Evolutionary conservation across 2,797 vertebrate genomes (phyloP), one percentile per base, ranked within the genome.

Genomic region (Gymnothorax javanicus): DNA sequence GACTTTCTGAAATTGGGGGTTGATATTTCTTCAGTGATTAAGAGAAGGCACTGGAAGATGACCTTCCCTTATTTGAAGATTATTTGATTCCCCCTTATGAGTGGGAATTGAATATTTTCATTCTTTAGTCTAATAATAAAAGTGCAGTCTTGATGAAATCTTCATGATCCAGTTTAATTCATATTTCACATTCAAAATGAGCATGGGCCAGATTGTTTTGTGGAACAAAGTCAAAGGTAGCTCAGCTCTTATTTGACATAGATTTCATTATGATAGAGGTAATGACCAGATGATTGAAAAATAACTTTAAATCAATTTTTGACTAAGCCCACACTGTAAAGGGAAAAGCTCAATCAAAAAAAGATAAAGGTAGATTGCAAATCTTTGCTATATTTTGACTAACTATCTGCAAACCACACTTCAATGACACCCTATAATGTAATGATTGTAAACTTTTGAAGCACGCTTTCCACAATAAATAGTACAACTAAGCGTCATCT

Each of bases 211-310:
- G 77, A 52, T 81, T 56, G 54, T 11, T 9, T 52, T 23, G n/a
- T 56, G 56, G 20, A n/a, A 56, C 9, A 56, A 20, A 77, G 25
- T 81, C n/a, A 81, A 81, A 54, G 56, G 77, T 81, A 56, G 77
- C n/a, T 56, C 77, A 81, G 20, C 52, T 23, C 20, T 81, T 81
- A 50, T 81, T 52, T 54, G 77, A 81, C 12, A 56, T 12, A 81
- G 77, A 81, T 81, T 81, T 81, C 17, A 81, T 81, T 56, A 54
- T 17, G 77, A 81, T 81, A 81, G 56, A 81, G 50, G 52, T 81
- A 81, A 81, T 81, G 77, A 25, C 50, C 50, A 23, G 9, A 8
- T 81, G 77, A 81, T 81, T 81, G 77, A 54, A 81, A 54, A 54
- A 81, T n/a, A 77, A 77, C 33, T 50, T 52, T 20, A 77, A 50